Conservation (phyloP, 2,797 vertebrate species). For the Lutra lutra region DNA sequence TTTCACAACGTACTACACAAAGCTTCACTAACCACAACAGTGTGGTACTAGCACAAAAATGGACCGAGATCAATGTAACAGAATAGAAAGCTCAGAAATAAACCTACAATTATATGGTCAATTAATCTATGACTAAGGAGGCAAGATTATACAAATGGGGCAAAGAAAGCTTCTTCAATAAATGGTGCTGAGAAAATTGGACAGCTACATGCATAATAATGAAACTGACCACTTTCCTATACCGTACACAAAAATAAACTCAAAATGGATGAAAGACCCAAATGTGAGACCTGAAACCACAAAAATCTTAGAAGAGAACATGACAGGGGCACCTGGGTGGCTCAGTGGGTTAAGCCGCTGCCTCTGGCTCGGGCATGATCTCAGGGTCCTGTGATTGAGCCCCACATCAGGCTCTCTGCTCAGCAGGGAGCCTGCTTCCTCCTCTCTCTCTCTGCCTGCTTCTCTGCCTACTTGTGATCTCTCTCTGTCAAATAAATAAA, state of each 20-base stretch:
- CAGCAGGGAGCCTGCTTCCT: too few species aligned
- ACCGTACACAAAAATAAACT: background rate
- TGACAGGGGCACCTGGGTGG: background rate
- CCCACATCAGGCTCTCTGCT: too few species aligned
- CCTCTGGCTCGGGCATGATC: too few species aligned
- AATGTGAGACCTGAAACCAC: background rate
- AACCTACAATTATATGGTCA: background rate
- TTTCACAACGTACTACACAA: background rate
- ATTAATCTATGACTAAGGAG: background rate
- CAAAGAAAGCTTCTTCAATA: background rate
- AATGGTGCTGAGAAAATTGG: background rate
- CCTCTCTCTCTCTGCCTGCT: too few species aligned
- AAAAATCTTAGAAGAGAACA: background rate
- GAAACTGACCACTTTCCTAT: background rate
- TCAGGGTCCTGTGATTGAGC: too few species aligned
- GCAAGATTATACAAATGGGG: background rate
- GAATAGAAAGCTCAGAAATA: background rate
- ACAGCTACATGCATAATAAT: background rate
- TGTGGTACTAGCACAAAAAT: background rate
- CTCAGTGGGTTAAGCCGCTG: too few species aligned
- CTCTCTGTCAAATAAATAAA: too few species aligned
- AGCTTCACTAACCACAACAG: background rate
- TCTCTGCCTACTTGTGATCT: too few species aligned
- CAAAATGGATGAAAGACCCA: background rate
- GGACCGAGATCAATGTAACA: background rate